A percentile compares a stretch with the other conserved stretches of the same genome.
phyloP scores from a whole-genome alignment of 2,888 invertebrate species.

The Xiphydria camelus region DNA sequence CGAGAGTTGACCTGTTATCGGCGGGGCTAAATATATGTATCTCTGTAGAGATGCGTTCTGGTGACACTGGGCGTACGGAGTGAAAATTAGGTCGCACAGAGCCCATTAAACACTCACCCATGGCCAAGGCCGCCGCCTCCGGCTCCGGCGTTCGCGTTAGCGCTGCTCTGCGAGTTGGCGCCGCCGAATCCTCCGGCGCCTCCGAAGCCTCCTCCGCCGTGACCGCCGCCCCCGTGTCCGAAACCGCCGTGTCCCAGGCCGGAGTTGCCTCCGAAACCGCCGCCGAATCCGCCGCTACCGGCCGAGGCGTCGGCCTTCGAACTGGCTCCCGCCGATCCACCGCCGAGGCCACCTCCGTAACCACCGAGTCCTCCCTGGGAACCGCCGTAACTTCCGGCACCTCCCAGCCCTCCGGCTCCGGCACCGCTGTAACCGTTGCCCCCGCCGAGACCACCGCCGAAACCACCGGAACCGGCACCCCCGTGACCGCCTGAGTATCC shows the following conservation, averaged over 20 bases:
- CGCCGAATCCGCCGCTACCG: constrained; percentile 3
- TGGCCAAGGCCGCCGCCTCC: constrained; percentile 11
- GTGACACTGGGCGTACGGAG: no score
- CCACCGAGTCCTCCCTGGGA: constrained; percentile 1
- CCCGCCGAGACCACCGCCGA: background rate
- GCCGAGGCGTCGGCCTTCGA: background rate
- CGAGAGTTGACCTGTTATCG: no score
- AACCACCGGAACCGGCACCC: no score
- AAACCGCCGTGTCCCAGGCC: constrained; percentile 6
- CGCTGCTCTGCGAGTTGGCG: constrained; percentile 20
- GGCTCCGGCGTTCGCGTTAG: constrained; percentile 25
- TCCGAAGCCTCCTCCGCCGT: constrained; percentile 10
- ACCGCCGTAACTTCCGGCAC: constrained; percentile 7
- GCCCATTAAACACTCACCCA: no score
- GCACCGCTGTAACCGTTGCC: no score
- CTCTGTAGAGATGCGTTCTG: no score
- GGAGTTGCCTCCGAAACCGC: background rate
- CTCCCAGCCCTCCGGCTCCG: no score
- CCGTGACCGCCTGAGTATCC: constrained; percentile 4
- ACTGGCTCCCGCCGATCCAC: constrained; percentile 10
- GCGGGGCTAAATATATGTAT: no score
- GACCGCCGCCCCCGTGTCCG: constrained; percentile 1
- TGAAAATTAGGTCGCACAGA: no score
- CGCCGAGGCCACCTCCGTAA: constrained; percentile 8
- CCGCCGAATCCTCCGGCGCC: constrained; percentile 11